Percentiles rank a stretch among this genome's conserved stretches.
Conservation (phyloP, 2,113 vertebrate genomes). For the Oplegnathus fasciatus region DNA sequence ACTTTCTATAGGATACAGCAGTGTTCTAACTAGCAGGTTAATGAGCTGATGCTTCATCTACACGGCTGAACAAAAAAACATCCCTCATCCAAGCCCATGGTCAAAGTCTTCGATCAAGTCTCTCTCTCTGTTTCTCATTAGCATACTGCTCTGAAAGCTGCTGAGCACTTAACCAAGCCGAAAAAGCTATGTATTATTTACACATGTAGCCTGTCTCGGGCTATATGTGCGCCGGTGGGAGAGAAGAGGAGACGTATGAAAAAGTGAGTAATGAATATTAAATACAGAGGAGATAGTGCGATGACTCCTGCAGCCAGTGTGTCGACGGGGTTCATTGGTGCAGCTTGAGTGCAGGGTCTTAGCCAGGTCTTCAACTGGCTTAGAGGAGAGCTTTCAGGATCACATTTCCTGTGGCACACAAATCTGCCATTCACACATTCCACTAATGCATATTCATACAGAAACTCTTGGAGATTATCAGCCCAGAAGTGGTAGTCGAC, state of each 20-base stretch:
- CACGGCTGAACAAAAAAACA: neutral
- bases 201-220: slow-evolving; percentile 38
- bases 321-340: slow-evolving; percentile 28
- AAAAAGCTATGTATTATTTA: slow-evolving; percentile 73
- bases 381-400: slow-evolving; percentile 50
- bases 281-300: slow-evolving; percentile 37
- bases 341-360: slow-evolving; percentile 35
- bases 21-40: slow-evolving; percentile 18
- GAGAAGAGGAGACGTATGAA: slow-evolving; percentile 43
- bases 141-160: slow-evolving; percentile 38
- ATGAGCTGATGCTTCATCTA: slow-evolving; percentile 28
- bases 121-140: slow-evolving; percentile 31
- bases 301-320: slow-evolving; percentile 22
- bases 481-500: neutral
- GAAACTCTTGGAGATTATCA: slow-evolving; percentile 37
- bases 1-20: neutral
- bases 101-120: slow-evolving; percentile 19
- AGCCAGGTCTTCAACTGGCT: slow-evolving; percentile 61
- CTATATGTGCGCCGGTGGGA: neutral
- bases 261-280: slow-evolving; percentile 67
- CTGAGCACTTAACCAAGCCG: slow-evolving; percentile 59
- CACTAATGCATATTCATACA: slow-evolving; percentile 41
- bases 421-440: slow-evolving; percentile 62
- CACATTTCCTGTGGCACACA: slow-evolving; percentile 55
- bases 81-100: slow-evolving; percentile 1